Percentiles rank a stretch among this genome's conserved stretches.
Conservation (phyloP, 2,888 invertebrate genomes). For the Stenurella melanura region DNA sequence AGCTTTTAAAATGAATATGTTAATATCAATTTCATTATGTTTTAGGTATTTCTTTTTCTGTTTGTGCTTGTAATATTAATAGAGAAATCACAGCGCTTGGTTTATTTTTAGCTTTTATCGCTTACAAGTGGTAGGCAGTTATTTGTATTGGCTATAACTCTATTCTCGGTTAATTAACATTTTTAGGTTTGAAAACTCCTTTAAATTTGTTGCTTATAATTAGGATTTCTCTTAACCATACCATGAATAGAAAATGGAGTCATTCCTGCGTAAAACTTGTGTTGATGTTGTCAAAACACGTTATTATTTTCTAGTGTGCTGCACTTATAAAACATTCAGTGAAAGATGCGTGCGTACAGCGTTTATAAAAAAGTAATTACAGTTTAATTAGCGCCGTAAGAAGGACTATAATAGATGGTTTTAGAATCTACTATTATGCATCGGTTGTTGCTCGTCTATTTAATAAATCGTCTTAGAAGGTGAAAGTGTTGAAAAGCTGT, state of each 20-base stretch:
- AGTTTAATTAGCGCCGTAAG: background rate
- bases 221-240: constrained; percentile 17
- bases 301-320: constrained; percentile 25
- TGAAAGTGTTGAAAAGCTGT: constrained; percentile 10
- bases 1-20: background rate
- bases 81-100: background rate
- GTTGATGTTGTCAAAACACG: constrained; percentile 9
- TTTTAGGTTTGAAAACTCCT: background rate
- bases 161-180: constrained; percentile 4
- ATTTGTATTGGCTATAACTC: constrained; percentile 13
- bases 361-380: constrained; percentile 1
- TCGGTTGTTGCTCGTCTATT: background rate
- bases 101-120: constrained; percentile 9
- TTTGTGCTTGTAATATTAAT: background rate
- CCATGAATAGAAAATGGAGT: constrained; percentile 26
- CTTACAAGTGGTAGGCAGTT: background rate
- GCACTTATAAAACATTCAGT: background rate
- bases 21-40: constrained; percentile 3
- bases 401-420: background rate
- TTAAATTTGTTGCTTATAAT: constrained; percentile 12
- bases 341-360: background rate
- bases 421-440: constrained; percentile 3
- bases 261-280: constrained; percentile 9
- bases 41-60: background rate
- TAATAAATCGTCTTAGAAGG: constrained; percentile 10